Percentiles rank a stretch among this genome's conserved stretches.
These are phyloP conservation scores for Euphonia xanthogaster DNA, from an alignment of 2,797 vertebrate genomes.

Conservation along the genomic window DNA sequence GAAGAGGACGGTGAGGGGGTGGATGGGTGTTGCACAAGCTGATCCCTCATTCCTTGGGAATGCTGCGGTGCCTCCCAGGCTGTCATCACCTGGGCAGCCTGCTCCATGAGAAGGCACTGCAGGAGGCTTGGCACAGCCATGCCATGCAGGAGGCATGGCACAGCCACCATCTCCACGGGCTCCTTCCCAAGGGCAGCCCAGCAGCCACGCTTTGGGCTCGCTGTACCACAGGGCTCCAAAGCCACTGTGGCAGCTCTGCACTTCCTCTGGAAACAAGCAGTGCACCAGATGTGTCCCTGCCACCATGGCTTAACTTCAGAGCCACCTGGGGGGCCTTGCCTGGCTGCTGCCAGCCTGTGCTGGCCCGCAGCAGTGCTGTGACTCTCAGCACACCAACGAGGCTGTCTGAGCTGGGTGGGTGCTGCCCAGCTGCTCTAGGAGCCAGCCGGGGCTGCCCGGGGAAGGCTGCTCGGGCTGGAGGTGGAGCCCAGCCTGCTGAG, in stretches of 20 bases:
- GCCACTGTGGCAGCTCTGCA: fast-evolving
- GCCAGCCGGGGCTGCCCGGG: fast-evolving
- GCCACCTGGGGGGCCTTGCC: fast-evolving
- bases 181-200: fast-evolving
- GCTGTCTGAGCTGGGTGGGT: fast-evolving
- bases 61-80: neutral
- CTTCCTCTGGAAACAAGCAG: neutral
- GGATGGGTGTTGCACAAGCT: constrained; percentile 7
- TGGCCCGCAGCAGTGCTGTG: fast-evolving
- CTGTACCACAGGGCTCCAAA: neutral
- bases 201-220: fast-evolving
- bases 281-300: fast-evolving
- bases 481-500: neutral
- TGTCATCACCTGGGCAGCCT: neutral
- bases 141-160: neutral
- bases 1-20: neutral
- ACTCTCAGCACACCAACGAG: fast-evolving
- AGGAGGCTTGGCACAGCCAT: neutral
- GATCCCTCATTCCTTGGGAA: constrained; percentile 49
- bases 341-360: fast-evolving
- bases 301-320: neutral
- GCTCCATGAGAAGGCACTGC: fast-evolving
- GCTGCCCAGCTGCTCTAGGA: neutral
- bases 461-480: neutral
- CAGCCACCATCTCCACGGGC: fast-evolving